A percentile compares a stretch with the other conserved stretches of the same genome.
These are phyloP conservation scores for Cryptomyrus ogoouensis DNA, from an alignment of 2,113 vertebrate species.

Conservation along the genomic window DNA sequence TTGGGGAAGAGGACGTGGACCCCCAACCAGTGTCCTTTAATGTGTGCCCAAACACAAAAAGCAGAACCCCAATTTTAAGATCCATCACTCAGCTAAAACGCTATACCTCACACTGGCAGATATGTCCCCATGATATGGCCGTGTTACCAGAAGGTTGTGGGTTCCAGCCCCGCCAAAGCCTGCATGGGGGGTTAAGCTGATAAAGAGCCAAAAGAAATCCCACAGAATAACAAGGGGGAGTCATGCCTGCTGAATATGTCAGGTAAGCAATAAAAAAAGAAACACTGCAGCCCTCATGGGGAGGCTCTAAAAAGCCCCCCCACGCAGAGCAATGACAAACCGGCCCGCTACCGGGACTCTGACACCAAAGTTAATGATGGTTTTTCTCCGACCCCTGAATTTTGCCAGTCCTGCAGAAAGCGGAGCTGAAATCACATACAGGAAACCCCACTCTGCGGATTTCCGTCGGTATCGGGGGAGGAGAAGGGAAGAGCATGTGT, in stretches of 20 bases:
- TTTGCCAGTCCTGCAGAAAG: conserved; percentile 37
- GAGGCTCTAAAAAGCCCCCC: neutral
- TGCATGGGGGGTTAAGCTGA: neutral
- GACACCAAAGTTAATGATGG: neutral
- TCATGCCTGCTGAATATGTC: neutral
- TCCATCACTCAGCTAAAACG: neutral
- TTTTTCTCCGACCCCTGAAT: neutral
- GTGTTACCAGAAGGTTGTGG: neutral
- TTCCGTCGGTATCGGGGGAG: neutral
- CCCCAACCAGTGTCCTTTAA: neutral
- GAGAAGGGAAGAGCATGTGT: neutral
- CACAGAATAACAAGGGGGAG: neutral
- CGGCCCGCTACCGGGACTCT: neutral
- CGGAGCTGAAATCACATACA: conserved; percentile 23
- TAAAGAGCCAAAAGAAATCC: neutral
- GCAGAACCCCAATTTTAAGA: neutral
- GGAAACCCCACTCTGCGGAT: neutral
- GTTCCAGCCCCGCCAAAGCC: neutral
- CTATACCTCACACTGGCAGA: neutral
- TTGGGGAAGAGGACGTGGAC: neutral
- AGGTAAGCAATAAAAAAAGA: neutral
- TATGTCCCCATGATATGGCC: neutral
- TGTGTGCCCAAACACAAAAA: neutral
- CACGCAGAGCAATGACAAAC: neutral
- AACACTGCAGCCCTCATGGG: neutral